These are phyloP conservation scores for Phyllostomus hastatus DNA, from an alignment of 2,113 vertebrate species.

Conservation along the genomic window DNA sequence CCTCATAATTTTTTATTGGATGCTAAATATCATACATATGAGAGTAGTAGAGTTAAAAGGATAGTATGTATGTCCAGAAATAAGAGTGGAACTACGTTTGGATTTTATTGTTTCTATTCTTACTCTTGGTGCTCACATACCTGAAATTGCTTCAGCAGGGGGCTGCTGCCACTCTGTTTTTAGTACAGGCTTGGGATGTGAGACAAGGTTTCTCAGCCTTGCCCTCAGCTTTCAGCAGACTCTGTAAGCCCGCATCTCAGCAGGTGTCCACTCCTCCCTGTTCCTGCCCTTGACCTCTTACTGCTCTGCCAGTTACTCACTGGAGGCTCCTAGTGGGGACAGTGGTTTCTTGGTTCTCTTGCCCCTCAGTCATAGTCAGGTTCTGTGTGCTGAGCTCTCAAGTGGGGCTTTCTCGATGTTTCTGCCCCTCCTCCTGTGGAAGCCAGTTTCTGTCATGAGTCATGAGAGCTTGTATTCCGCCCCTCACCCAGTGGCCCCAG, in stretches of 20 bases:
- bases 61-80: background rate
- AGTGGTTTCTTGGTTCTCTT: background rate
- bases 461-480: accelerated
- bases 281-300: background rate
- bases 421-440: background rate
- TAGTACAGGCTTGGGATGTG: background rate
- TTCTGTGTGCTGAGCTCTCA: background rate
- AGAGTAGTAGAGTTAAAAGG: background rate
- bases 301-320: background rate
- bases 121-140: background rate
- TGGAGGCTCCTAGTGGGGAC: background rate
- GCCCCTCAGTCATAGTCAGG: background rate
- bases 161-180: background rate
- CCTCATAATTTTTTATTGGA: background rate
- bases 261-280: background rate
- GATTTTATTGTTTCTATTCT: background rate
- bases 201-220: background rate
- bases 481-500: background rate
- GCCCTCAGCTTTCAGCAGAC: background rate
- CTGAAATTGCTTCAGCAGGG: background rate
- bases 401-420: background rate
- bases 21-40: background rate
- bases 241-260: background rate
- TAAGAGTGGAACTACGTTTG: background rate
- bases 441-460: background rate